Evolutionary conservation across 2,113 vertebrate species (phyloP), one percentile per base, ranked within the genome.

Genomic region (Eretmochelys imbricata): DNA sequence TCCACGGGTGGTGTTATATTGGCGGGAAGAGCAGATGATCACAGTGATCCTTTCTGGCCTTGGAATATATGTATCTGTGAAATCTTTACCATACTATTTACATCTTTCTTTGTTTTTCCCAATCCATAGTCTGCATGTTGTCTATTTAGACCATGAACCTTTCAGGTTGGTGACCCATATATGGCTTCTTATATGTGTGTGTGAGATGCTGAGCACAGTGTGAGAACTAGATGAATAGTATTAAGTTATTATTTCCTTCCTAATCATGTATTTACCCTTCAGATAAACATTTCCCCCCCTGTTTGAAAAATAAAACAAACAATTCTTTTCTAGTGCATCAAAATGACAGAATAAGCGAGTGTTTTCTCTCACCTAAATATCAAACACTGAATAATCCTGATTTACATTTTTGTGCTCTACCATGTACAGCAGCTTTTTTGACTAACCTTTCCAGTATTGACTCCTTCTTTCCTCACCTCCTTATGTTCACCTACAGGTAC

Each of bases 401-500:
- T 84, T n/a, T 72, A 72, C 31, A 22, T 38, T 72, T 62, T 59
- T 59, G 57, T 59, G 27, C 57, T 59, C 11, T 59, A 29, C 25
- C 35, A 38, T n/a, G 19, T 38, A 16, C 17, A 72, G 8, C 14
- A 69, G 16, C 20, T 38, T 19, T 17, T 19, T 16, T 20, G 8
- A 22, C 1, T 46, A 88, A 84, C 16, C 1, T 80, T 29, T 54
- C 53, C 53, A 54, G 53, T 54, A 54, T 93, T 57, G 8, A 85
- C 48, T 4, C 57, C 6, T 0, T 1, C 22, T 82, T 46, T 75
- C n/a, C 49, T 59, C 0, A 0, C 2, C 46, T 54, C 42, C 50
- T 59, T 10, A 14, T 51, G 54, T 75, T 91, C 42, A 59, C 27
- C 57, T 59, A 10, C 27, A 59, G 57, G 57, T 29, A 59, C 27